Evolutionary conservation across 2,888 invertebrate genomes (phyloP).

Genomic region (Leptopilina drosophilae): DNA sequence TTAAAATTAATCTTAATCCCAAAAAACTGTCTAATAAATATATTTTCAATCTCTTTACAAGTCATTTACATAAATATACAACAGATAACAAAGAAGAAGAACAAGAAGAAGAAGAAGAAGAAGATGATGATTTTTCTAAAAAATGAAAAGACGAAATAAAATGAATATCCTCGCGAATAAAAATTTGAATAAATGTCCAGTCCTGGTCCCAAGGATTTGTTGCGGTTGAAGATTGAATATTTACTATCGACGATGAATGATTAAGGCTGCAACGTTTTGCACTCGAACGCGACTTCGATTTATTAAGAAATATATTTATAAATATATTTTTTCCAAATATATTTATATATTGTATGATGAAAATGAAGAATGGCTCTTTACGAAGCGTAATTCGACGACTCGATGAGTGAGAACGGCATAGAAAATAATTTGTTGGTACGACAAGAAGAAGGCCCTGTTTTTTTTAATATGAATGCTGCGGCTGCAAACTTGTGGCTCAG

Average conservation of each 20-base stretch:
- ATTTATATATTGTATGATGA: too few species aligned
- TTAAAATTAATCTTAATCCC: background rate
- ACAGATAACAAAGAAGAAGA: slow-evolving; percentile 1
- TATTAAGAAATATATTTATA: too few species aligned
- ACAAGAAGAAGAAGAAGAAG: background rate
- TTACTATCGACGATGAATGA: background rate
- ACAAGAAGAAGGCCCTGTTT: slow-evolving; percentile 44
- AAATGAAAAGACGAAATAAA: background rate
- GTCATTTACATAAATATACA: slow-evolving; percentile 23
- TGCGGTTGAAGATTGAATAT: background rate
- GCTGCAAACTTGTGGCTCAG: slow-evolving; percentile 76
- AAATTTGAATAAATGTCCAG: slow-evolving; percentile 25
- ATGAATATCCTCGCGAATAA: background rate
- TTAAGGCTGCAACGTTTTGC: slow-evolving; percentile 23
- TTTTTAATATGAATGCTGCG: slow-evolving; percentile 74
- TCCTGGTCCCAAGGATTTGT: slow-evolving; percentile 21
- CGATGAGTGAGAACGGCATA: slow-evolving; percentile 39
- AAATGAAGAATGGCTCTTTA: background rate
- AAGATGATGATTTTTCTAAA: background rate
- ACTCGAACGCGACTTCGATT: slow-evolving; percentile 22
- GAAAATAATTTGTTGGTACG: slow-evolving; percentile 30
- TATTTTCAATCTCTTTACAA: slow-evolving; percentile 25
- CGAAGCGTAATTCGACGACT: slow-evolving; percentile 26
- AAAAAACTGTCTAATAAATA: slow-evolving; percentile 23
- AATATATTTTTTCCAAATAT: too few species aligned